Percentiles rank a stretch among this genome's conserved stretches.
Conservation (phyloP, 1,140 invertebrate species). For the Scaptomyza pallida region DNA sequence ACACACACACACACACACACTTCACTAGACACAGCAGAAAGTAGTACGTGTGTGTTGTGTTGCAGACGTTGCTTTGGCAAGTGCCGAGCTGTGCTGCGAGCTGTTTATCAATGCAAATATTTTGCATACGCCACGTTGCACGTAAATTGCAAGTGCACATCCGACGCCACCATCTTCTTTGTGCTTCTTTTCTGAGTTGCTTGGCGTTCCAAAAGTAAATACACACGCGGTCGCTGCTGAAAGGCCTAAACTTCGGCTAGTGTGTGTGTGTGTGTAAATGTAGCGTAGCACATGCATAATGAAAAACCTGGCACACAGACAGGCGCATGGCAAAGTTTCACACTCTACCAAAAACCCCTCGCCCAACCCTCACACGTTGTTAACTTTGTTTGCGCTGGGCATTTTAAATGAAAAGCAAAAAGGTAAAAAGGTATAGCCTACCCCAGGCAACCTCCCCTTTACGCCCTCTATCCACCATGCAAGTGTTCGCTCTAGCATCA, state of each 20-base stretch:
- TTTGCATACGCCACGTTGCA: slow-evolving; percentile 81
- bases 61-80: slow-evolving; percentile 23
- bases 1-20: slow-evolving; percentile 14
- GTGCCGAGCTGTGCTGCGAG: slow-evolving; percentile 39
- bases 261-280: slow-evolving; percentile 26
- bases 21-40: slow-evolving; percentile 29
- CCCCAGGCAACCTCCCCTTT: not conserved
- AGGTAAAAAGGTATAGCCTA: slow-evolving; percentile 44
- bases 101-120: slow-evolving; percentile 82
- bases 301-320: slow-evolving; percentile 56
- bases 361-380: slow-evolving; percentile 9
- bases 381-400: slow-evolving; percentile 77
- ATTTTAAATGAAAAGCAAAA: slow-evolving; percentile 74
- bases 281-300: slow-evolving; percentile 71
- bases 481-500: slow-evolving; percentile 28
- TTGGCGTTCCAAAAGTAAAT: slow-evolving; percentile 57
- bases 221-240: slow-evolving; percentile 58
- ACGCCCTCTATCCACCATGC: no score
- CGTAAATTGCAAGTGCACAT: slow-evolving; percentile 80
- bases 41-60: not conserved
- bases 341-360: slow-evolving; percentile 33
- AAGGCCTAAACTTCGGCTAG: slow-evolving; percentile 66
- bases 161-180: slow-evolving; percentile 58
- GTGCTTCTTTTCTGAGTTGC: slow-evolving; percentile 22
- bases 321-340: slow-evolving; percentile 61